Evolutionary conservation across 1,140 invertebrate genomes (phyloP).

Genomic region (Coelopa frigida): DNA sequence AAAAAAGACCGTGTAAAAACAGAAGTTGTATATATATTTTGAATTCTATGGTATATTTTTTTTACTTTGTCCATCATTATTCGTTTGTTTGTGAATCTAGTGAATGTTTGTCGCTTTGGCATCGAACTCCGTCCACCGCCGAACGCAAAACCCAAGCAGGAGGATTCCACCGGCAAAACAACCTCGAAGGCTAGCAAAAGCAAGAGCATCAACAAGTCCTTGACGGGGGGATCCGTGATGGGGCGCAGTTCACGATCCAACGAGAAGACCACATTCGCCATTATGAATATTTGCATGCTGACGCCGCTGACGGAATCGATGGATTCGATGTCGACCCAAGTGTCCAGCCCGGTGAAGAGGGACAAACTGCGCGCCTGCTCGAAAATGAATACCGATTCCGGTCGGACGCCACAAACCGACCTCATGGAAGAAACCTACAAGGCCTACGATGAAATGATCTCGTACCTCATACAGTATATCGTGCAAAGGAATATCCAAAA

Average conservation of each 20-base stretch:
- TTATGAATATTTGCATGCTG: constrained; percentile 7
- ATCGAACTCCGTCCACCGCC: constrained; percentile 8
- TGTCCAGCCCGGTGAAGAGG: not conserved
- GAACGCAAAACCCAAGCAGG: too few species aligned
- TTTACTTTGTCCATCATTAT: too few species aligned
- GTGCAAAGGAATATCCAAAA: constrained; percentile 5
- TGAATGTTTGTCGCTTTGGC: constrained; percentile 3
- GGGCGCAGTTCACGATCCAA: not conserved
- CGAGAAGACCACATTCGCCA: constrained; percentile 7
- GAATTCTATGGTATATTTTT: not conserved
- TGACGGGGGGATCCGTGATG: too few species aligned
- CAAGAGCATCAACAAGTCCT: too few species aligned
- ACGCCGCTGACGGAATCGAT: constrained; percentile 5
- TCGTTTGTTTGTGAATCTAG: too few species aligned
- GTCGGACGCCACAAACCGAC: too few species aligned
- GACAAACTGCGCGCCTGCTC: not conserved
- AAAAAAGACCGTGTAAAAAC: too few species aligned
- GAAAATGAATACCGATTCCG: not conserved
- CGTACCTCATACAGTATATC: not conserved
- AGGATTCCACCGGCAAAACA: too few species aligned
- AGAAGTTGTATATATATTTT: too few species aligned
- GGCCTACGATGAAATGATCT: constrained; percentile 6
- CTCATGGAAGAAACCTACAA: constrained; percentile 6
- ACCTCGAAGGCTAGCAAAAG: too few species aligned
- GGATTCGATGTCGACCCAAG: not conserved